Percentiles rank a stretch among this genome's conserved stretches.
phyloP scores from a whole-genome alignment of 2,113 vertebrate genomes.

The Tamias sibiricus region DNA sequence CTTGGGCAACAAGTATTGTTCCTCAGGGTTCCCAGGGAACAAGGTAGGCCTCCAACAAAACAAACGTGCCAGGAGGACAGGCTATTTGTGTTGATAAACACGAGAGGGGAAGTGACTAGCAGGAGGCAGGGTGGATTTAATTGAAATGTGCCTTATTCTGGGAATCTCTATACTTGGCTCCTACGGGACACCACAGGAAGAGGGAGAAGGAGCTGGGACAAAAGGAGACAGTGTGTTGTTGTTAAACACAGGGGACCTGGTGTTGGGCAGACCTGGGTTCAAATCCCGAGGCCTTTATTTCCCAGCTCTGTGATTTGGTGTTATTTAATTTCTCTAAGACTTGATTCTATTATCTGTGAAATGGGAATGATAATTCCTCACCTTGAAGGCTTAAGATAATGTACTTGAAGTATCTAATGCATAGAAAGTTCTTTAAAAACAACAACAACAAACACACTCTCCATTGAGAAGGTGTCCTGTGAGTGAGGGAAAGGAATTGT shows the following conservation, averaged over 20 bases:
- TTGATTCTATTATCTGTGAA: neutral
- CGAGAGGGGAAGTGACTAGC: constrained; percentile 57
- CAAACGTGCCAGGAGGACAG: neutral
- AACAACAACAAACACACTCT: neutral
- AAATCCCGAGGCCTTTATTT: neutral
- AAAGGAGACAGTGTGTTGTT: neutral
- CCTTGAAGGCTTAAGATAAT: neutral
- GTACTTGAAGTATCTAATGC: neutral
- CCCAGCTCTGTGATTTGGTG: neutral
- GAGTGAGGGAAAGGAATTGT: too few relatives aligned
- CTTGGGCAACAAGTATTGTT: constrained; percentile 58
- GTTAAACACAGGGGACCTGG: neutral
- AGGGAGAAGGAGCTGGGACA: neutral
- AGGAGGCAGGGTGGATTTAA: neutral
- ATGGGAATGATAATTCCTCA: neutral
- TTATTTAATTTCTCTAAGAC: neutral
- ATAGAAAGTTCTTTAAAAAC: neutral
- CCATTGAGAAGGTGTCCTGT: neutral
- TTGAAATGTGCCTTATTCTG: neutral
- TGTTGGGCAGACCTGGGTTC: neutral
- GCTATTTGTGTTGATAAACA: constrained; percentile 71
- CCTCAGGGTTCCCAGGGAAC: constrained; percentile 73
- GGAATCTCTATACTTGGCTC: neutral
- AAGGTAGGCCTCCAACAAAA: constrained; percentile 16
- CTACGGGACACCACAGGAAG: constrained; percentile 20